phyloP scores from a whole-genome alignment of 2,113 vertebrate species.

The Dasypus novemcinctus region DNA sequence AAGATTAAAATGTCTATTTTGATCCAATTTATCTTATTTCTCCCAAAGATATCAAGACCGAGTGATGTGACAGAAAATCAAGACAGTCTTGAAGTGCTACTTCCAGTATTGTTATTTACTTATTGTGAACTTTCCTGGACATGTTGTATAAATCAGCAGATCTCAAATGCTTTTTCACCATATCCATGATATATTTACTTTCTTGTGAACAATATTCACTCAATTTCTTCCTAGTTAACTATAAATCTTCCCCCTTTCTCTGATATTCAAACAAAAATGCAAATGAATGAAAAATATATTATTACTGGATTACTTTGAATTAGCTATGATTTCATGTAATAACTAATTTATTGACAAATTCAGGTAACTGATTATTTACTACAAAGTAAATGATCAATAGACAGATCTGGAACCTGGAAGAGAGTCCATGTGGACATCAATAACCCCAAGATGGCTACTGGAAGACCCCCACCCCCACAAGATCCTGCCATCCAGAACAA shows the following conservation, averaged over 20 bases:
- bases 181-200: not conserved
- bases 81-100: not conserved
- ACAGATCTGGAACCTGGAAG: too few species aligned
- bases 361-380: not conserved
- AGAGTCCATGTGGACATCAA: too few species aligned
- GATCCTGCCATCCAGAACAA: too few species aligned
- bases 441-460: too few species aligned
- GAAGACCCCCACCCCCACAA: too few species aligned
- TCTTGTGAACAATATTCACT: not conserved
- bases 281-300: not conserved
- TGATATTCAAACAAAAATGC: not conserved
- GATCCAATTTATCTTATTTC: not conserved
- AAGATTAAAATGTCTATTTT: not conserved
- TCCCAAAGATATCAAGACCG: not conserved
- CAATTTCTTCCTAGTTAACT: not conserved
- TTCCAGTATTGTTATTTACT: not conserved
- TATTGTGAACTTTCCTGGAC: not conserved
- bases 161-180: not conserved
- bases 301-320: not conserved
- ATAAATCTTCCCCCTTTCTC: not conserved
- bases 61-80: not conserved
- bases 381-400: too few species aligned
- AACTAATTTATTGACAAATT: constrained; percentile 4
- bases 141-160: not conserved
- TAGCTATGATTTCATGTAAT: not conserved